These are phyloP conservation scores for Solea senegalensis DNA, from an alignment of 2,113 vertebrate species.

Conservation along the genomic window DNA sequence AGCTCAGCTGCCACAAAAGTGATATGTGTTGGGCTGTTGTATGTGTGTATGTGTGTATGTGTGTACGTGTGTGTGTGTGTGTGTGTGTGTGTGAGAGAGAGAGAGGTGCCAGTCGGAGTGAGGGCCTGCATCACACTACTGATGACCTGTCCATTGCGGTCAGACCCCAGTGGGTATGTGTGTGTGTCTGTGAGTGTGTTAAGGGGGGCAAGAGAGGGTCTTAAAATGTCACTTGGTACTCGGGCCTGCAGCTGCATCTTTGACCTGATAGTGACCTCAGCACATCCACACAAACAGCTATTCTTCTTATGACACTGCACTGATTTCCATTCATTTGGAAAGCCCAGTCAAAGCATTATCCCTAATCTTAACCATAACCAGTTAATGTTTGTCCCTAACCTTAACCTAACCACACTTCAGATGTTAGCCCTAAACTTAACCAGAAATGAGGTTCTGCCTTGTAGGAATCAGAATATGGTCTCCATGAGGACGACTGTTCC, in stretches of 20 bases:
- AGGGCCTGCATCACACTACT: constrained; percentile 78
- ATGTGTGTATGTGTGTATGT: constrained; percentile 32
- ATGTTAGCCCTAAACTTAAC: too few species aligned
- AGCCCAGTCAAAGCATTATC: too few species aligned
- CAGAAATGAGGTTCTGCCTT: too few species aligned
- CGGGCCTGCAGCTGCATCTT: constrained; percentile 52
- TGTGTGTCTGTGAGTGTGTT: constrained; percentile 27
- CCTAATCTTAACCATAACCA: too few species aligned
- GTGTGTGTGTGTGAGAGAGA: constrained; percentile 19
- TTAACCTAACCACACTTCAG: too few species aligned
- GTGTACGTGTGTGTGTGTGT: constrained; percentile 28
- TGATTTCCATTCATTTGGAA: too few species aligned
- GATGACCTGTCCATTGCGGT: constrained; percentile 86
- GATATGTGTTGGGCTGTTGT: constrained; percentile 36
- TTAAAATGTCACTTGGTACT: constrained; percentile 65
- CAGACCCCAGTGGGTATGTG: constrained; percentile 62
- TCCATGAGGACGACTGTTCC: too few species aligned
- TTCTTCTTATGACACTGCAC: too few species aligned
- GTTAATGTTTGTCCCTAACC: too few species aligned
- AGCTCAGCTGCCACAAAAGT: constrained; percentile 77
- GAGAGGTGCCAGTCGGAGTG: constrained; percentile 77
- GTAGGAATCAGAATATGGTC: too few species aligned
- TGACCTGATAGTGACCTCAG: constrained; percentile 55
- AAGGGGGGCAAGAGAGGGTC: constrained; percentile 29
- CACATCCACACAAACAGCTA: constrained; percentile 25